Evolutionary conservation across 2,113 vertebrate species (phyloP).

Genomic region (Plotosus lineatus): DNA sequence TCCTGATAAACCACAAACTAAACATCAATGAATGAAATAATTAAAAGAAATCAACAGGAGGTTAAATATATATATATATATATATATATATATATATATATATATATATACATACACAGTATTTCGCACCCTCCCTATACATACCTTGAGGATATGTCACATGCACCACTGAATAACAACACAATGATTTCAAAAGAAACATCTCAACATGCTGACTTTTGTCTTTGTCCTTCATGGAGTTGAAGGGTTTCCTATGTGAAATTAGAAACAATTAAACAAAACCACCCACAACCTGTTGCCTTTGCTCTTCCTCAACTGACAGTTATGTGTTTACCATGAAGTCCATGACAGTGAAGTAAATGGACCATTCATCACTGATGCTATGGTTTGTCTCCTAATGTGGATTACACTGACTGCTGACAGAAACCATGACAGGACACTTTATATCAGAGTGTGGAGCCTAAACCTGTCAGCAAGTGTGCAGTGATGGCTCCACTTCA

Average conservation of each 20-base stretch:
- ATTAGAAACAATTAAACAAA: background rate
- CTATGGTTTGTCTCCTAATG: background rate
- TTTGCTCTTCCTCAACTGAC: background rate
- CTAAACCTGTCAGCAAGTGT: background rate
- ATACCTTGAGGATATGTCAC: no score
- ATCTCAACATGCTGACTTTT: no score
- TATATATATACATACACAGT: no score
- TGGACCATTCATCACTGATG: background rate
- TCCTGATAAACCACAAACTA: no score
- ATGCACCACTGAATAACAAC: no score
- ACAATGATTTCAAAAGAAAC: no score
- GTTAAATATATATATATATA: no score
- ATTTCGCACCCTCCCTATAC: no score
- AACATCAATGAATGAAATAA: background rate
- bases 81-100: no score
- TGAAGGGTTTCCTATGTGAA: no score
- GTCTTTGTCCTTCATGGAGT: no score
- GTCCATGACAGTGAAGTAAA: background rate
- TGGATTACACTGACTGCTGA: background rate
- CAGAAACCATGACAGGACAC: background rate
- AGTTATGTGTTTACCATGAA: background rate
- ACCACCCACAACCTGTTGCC: no score
- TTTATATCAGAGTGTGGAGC: background rate
- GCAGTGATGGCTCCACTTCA: background rate
- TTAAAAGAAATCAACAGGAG: background rate